A percentile compares a stretch with the other conserved stretches of the same genome.
Conservation (phyloP, 2,888 invertebrate genomes). For the Anodontia alba region DNA sequence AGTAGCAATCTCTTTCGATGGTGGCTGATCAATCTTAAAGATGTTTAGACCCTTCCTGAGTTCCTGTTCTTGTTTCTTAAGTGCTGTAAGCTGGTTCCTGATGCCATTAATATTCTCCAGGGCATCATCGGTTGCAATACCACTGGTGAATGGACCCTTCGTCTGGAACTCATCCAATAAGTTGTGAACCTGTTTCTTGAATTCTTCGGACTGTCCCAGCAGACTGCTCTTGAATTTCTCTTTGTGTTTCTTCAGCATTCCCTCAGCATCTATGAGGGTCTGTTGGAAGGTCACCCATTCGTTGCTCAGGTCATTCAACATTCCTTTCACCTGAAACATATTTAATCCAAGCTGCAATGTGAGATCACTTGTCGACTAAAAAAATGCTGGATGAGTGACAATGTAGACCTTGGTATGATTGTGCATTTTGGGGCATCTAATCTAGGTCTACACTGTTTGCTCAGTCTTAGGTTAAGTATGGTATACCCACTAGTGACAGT, state of each 20-base stretch:
- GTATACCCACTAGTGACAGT: too few species aligned
- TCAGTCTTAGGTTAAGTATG: too few species aligned
- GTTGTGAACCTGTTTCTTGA: slow-evolving; percentile 89
- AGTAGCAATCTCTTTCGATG: slow-evolving; percentile 83
- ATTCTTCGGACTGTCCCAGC: slow-evolving; percentile 89
- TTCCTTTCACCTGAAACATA: slow-evolving; percentile 71
- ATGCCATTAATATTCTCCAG: slow-evolving; percentile 79
- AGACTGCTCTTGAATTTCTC: slow-evolving; percentile 88
- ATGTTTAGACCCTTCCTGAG: slow-evolving; percentile 89
- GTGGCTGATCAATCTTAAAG: slow-evolving; percentile 92
- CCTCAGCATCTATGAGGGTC: slow-evolving; percentile 90
- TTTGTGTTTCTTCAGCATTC: slow-evolving; percentile 90
- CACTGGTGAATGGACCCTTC: slow-evolving; percentile 85
- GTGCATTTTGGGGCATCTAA: too few species aligned
- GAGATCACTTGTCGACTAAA: too few species aligned
- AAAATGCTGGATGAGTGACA: too few species aligned
- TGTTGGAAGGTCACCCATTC: slow-evolving; percentile 91
- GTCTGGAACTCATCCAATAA: slow-evolving; percentile 90
- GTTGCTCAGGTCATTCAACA: slow-evolving; percentile 86
- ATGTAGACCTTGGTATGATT: too few species aligned
- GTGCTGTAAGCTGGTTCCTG: slow-evolving; percentile 81
- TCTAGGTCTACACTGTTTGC: too few species aligned
- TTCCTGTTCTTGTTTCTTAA: slow-evolving; percentile 89
- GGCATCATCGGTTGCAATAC: slow-evolving; percentile 76
- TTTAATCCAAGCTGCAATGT: neutral